These are phyloP conservation scores for Sebastes paucispinis DNA, from an alignment of 2,797 vertebrate species.

Conservation along the genomic window DNA sequence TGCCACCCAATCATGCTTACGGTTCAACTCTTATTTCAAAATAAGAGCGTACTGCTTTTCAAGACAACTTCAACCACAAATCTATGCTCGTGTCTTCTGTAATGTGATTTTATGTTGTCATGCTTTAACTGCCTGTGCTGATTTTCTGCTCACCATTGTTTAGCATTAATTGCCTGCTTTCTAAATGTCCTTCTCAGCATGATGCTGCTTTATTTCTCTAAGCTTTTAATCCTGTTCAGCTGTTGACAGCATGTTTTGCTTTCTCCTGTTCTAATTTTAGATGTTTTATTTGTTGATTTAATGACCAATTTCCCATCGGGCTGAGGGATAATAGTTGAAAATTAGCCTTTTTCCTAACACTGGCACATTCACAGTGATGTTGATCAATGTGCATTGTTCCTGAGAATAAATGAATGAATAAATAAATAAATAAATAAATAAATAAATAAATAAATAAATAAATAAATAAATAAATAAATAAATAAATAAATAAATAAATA, in stretches of 20 bases:
- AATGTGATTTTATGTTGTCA: not conserved
- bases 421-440: too few species aligned
- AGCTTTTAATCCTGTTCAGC: too few species aligned
- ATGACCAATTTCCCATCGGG: too few species aligned
- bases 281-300: too few species aligned
- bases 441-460: too few species aligned
- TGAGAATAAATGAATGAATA: not conserved
- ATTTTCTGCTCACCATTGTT: too few species aligned
- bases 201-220: too few species aligned
- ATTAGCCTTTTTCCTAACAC: not conserved
- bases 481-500: not conserved
- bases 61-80: not conserved
- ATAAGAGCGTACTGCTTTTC: not conserved
- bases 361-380: not conserved
- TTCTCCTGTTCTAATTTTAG: too few species aligned
- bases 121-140: not conserved
- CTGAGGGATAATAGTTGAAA: not conserved
- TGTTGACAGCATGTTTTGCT: too few species aligned
- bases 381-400: not conserved
- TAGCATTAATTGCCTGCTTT: too few species aligned
- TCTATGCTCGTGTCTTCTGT: not conserved
- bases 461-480: too few species aligned
- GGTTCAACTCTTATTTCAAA: not conserved
- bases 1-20: not conserved
- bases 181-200: not conserved